Evolutionary conservation across 2,888 invertebrate species (phyloP).

Genomic region (Bombyx huttoni): DNA sequence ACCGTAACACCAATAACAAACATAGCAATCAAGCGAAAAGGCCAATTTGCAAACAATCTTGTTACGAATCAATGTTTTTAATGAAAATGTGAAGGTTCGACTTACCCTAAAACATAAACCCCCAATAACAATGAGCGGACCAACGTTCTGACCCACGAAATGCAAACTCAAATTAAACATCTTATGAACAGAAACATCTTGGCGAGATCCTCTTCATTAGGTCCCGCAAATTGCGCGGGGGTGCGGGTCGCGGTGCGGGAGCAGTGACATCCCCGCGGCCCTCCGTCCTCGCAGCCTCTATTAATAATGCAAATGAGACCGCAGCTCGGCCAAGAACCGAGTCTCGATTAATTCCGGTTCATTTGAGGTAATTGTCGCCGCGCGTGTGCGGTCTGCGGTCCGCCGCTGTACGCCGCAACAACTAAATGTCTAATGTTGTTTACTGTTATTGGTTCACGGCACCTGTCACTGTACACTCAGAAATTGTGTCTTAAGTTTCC

Average conservation of each 20-base stretch:
- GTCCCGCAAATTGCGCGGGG: constrained; percentile 56
- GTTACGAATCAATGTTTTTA: not conserved
- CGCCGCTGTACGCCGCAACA: constrained; percentile 14
- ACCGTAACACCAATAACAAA: not conserved
- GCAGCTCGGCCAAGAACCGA: constrained; percentile 69
- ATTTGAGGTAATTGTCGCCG: constrained; percentile 72
- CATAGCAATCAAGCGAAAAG: too few species aligned
- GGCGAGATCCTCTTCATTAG: constrained; percentile 70
- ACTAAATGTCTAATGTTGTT: constrained; percentile 18
- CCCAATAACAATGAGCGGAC: constrained; percentile 58
- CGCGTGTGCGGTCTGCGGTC: constrained; percentile 53
- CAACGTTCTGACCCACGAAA: constrained; percentile 54
- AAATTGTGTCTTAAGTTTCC: not conserved
- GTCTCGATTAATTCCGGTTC: constrained; percentile 71
- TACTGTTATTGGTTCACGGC: constrained; percentile 14
- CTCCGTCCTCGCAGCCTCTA: constrained; percentile 51
- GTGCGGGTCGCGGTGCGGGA: constrained; percentile 26
- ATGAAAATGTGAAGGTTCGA: constrained; percentile 1
- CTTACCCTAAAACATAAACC: constrained; percentile 33
- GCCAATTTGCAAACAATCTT: not conserved
- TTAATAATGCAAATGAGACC: constrained; percentile 73
- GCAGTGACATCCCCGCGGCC: constrained; percentile 46
- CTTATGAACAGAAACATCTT: constrained; percentile 71
- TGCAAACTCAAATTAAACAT: constrained; percentile 69
- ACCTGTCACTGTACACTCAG: constrained; percentile 11